Conservation (phyloP, 2,888 invertebrate genomes). For the Boloria euphrosyne region DNA sequence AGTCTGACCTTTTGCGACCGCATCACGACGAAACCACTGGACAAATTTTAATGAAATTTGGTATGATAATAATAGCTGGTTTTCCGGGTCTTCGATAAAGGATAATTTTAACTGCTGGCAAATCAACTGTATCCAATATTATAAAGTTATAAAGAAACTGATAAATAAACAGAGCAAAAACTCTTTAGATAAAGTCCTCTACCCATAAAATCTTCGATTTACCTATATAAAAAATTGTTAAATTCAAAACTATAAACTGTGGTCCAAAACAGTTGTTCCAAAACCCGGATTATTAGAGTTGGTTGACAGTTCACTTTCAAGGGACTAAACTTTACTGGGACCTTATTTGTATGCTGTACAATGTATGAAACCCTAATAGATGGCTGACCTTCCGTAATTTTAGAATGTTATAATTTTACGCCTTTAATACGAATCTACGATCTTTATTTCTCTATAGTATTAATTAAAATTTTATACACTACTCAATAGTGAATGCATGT, state of each 20-base stretch:
- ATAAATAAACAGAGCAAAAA: no score
- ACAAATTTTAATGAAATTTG: no score
- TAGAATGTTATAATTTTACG: slow-evolving; percentile 1
- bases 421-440: not conserved
- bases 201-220: no score
- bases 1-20: no score
- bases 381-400: slow-evolving; percentile 31
- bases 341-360: slow-evolving; percentile 54
- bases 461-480: not conserved
- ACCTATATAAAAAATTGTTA: not conserved
- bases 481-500: not conserved
- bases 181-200: no score
- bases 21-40: no score
- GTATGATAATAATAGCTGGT: no score
- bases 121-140: no score
- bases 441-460: no score
- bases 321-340: slow-evolving; percentile 58
- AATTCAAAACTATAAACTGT: not conserved
- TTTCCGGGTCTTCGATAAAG: no score
- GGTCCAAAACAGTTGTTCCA: slow-evolving; percentile 38
- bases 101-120: no score
- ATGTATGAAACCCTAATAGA: slow-evolving; percentile 44
- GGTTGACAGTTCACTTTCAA: slow-evolving; percentile 58
- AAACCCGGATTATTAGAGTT: slow-evolving; percentile 49
- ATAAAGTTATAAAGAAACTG: no score